These are phyloP conservation scores for Psilopsiagon aurifrons DNA, from an alignment of 2,113 vertebrate genomes.

Conservation along the genomic window DNA sequence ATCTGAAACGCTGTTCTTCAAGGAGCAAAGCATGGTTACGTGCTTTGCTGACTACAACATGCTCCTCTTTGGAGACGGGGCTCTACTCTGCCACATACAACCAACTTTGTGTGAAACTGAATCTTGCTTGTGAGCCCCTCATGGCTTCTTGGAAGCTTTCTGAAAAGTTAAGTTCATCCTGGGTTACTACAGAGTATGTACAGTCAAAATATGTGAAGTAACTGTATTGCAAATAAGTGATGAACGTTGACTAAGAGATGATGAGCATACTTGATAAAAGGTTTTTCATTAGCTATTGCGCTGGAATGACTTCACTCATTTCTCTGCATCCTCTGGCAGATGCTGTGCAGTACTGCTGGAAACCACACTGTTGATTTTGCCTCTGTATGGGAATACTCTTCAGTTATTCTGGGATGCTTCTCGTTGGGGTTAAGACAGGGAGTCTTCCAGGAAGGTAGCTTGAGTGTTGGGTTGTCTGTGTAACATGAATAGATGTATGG, in stretches of 20 bases:
- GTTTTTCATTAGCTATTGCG: not conserved
- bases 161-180: not conserved
- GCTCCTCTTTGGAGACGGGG: not conserved
- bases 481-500: not conserved
- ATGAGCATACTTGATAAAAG: not conserved
- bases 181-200: accelerated
- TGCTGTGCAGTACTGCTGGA: not conserved
- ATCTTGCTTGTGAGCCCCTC: not conserved
- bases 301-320: not conserved
- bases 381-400: not conserved
- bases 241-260: not conserved
- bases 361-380: not conserved
- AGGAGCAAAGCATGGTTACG: not conserved
- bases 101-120: not conserved
- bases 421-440: not conserved
- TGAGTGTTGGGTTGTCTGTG: not conserved
- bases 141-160: not conserved
- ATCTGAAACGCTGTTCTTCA: not conserved
- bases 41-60: not conserved
- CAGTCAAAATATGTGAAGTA: not conserved
- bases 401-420: not conserved
- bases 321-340: not conserved
- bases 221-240: not conserved
- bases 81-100: not conserved
- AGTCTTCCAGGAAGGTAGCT: not conserved